A percentile compares a stretch with the other conserved stretches of the same genome.
These are phyloP conservation scores for Zootoca vivipara DNA, from an alignment of 2,113 vertebrate species.

Conservation along the genomic window DNA sequence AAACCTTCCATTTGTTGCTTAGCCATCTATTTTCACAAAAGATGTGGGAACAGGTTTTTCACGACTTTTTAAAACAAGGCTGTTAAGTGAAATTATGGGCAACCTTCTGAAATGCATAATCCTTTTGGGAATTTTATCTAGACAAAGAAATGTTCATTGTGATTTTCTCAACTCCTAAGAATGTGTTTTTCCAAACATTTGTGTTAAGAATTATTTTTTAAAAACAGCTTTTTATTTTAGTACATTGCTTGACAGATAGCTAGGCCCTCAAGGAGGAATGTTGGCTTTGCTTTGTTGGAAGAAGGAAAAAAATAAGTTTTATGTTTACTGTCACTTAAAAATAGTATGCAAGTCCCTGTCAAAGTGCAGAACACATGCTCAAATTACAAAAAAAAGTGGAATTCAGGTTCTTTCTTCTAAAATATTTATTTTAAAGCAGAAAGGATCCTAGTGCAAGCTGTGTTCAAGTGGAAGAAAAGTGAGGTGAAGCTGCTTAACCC, in stretches of 20 bases:
- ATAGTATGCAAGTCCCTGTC: not conserved
- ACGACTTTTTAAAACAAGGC: not conserved
- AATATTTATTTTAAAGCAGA: not conserved
- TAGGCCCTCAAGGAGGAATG: not conserved
- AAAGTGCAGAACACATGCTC: not conserved
- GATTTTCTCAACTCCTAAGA: conserved; percentile 8
- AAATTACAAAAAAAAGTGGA: not conserved
- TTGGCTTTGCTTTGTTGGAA: not conserved
- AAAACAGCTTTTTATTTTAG: conserved; percentile 6
- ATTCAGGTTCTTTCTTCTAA: not conserved
- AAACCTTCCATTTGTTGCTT: not conserved
- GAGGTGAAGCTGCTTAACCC: not conserved
- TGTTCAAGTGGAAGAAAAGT: not conserved
- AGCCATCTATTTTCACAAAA: not conserved
- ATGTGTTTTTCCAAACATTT: conserved; percentile 6
- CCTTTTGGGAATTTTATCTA: conserved; percentile 12
- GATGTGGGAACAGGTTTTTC: not conserved
- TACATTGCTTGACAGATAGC: not conserved
- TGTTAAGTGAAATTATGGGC: conserved; percentile 1
- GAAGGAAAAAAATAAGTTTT: not conserved
- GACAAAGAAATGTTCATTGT: not conserved
- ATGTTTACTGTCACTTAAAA: conserved; percentile 12
- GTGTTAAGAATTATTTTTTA: not conserved
- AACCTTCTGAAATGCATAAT: not conserved
- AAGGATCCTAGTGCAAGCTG: not conserved